Evolutionary conservation across 2,113 vertebrate species (phyloP).

Genomic region (Oncorhynchus clarkii): DNA sequence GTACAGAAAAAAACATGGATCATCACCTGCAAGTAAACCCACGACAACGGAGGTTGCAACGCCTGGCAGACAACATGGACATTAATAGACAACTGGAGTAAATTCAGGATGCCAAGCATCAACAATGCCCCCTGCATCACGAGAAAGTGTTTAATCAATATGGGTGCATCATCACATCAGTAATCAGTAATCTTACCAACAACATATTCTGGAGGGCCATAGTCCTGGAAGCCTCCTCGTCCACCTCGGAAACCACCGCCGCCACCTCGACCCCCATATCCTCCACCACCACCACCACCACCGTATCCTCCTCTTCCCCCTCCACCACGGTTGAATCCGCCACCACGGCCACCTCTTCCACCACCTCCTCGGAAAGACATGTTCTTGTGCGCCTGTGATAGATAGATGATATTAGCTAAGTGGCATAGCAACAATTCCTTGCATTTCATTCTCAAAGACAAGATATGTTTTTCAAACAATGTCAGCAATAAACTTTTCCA

Average conservation of each 20-base stretch:
- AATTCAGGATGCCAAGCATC: background rate
- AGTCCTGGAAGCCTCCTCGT: slow-evolving; percentile 87
- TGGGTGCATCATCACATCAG: background rate
- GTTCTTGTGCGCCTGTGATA: slow-evolving; percentile 3
- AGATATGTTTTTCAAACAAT: background rate
- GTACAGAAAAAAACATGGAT: background rate
- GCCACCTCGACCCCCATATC: slow-evolving; percentile 37
- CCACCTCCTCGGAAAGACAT: slow-evolving; percentile 88
- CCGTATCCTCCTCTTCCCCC: slow-evolving; percentile 36
- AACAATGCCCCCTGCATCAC: background rate
- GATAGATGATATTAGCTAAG: background rate
- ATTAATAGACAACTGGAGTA: no score
- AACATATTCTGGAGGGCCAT: slow-evolving; percentile 91
- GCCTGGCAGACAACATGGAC: no score
- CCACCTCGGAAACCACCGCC: slow-evolving; percentile 58
- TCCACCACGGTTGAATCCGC: slow-evolving; percentile 54
- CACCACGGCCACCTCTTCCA: slow-evolving; percentile 60
- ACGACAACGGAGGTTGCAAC: no score
- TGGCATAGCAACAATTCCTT: background rate
- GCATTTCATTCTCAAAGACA: background rate
- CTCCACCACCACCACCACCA: slow-evolving; percentile 31
- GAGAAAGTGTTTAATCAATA: background rate
- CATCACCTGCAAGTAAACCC: background rate
- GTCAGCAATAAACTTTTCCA: background rate
- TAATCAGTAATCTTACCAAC: slow-evolving; percentile 79